Evolutionary conservation across 2,113 vertebrate species (phyloP).

Genomic region (Egretta garzetta): DNA sequence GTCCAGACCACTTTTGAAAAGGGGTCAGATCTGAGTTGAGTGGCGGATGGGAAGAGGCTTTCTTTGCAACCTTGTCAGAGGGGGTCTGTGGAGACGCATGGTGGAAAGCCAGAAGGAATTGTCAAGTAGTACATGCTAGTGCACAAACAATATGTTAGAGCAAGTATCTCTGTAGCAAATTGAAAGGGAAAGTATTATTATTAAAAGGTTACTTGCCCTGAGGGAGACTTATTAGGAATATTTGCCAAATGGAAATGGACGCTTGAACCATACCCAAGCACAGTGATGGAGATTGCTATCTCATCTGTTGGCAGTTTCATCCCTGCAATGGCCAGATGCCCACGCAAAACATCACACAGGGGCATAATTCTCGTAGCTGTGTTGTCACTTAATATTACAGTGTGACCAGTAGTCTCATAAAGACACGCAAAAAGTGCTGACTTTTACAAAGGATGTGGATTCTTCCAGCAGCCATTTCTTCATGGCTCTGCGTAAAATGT

Average conservation of each 20-base stretch:
- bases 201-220: conserved; percentile 4
- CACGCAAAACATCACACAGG: neutral
- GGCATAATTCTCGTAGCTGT: conserved; percentile 28
- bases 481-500: conserved; percentile 50
- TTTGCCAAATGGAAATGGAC: conserved; percentile 46
- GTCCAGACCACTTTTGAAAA: neutral
- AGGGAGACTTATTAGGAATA: neutral
- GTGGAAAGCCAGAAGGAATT: neutral
- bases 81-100: neutral
- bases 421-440: conserved; percentile 57
- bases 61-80: neutral
- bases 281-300: neutral
- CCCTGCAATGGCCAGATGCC: conserved; percentile 23
- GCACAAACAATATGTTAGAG: neutral
- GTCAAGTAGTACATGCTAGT: neutral
- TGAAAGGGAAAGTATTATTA: neutral
- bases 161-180: neutral
- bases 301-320: neutral
- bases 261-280: conserved; percentile 37
- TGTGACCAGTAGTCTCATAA: conserved; percentile 47
- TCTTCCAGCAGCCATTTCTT: conserved; percentile 43
- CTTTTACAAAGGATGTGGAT: conserved; percentile 43
- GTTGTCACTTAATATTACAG: conserved; percentile 22
- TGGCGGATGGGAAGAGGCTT: neutral
- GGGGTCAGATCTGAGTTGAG: neutral